Base-by-base conservation (phyloP, 2,113 vertebrate genomes). In the Tupaia tana region DNA sequence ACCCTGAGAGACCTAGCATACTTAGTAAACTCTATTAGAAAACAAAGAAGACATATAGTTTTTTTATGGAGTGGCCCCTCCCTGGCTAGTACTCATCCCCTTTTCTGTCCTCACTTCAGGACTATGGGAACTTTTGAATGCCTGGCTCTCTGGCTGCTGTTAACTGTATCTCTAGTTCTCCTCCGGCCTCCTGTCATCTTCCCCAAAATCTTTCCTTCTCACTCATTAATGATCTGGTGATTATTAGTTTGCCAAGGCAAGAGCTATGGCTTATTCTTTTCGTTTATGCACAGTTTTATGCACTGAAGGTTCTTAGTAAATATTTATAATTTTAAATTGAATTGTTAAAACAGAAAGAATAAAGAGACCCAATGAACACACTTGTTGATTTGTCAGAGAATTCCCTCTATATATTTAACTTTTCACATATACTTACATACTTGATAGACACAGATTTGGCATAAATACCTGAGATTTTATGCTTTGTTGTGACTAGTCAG, bases 271-370 rank as follows among this genome's bases (percentile, higher is more conserved):
- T 66, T 84, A 63, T 63, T 16, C 52, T 89, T 66, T 86, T 31
- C 43, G 52, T 93, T 88, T 67, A 69, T 74, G n/a, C 16, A 89
- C 19, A 0, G 3, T 91, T 96, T 93, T 95, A 90, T 25, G 6
- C 14, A 2, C 20, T 80, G 67, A 74, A 11, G 9, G 2, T 22
- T 43, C 61, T 95, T 31, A n/a, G 59, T 74, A 79, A 87, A 74
- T 78, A 86, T 25, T 75, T 86, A 54, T 12, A 78, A 2, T 93
- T 52, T 80, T 67, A 64, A 77, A 63, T 25, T 63, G 58, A 92
- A 59, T 85, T 69, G 14, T 80, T 95, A 91, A 89, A 71, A 73
- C 18, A 54, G 24, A 18, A 77, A 81, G 13, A 10, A 13, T 3
- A 71, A 92, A 71, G 15, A 89, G 13, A 70, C 13, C 12, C 56